Evolutionary conservation across 2,797 vertebrate species (phyloP).

Genomic region (Myotis vivesi): DNA sequence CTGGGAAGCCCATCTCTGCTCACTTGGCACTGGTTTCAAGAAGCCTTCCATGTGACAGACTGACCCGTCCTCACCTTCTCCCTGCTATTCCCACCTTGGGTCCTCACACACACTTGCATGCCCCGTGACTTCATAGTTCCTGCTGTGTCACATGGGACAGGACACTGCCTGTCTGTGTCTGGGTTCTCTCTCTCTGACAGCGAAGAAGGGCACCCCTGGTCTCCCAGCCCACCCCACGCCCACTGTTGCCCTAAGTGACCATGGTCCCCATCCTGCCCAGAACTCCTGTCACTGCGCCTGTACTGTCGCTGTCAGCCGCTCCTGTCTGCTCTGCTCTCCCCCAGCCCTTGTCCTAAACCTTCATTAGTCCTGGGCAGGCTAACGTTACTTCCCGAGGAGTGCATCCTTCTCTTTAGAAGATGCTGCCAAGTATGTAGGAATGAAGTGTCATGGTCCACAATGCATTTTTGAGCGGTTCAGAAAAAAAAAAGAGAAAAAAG

Average conservation of each 20-base stretch:
- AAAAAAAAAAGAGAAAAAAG: background rate
- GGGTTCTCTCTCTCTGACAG: background rate
- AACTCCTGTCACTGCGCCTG: background rate
- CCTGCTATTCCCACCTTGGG: rapidly evolving
- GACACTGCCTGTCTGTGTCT: background rate
- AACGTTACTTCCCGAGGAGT: rapidly evolving
- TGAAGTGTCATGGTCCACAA: background rate
- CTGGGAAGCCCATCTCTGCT: background rate
- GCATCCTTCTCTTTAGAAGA: background rate
- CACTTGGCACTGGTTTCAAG: background rate
- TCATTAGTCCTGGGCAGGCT: background rate
- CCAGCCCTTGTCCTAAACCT: background rate
- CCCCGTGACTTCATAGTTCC: background rate
- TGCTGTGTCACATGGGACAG: background rate
- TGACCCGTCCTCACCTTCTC: background rate
- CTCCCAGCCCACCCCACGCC: background rate
- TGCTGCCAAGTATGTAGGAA: background rate
- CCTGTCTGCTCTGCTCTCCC: background rate
- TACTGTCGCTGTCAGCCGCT: background rate
- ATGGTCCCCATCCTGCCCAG: background rate
- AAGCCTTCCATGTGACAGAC: background rate
- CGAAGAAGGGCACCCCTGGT: background rate
- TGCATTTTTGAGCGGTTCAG: background rate
- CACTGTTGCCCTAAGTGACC: background rate
- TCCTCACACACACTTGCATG: background rate